These are phyloP conservation scores for Tauraco erythrolophus DNA, from an alignment of 2,113 vertebrate genomes.

Conservation along the genomic window DNA sequence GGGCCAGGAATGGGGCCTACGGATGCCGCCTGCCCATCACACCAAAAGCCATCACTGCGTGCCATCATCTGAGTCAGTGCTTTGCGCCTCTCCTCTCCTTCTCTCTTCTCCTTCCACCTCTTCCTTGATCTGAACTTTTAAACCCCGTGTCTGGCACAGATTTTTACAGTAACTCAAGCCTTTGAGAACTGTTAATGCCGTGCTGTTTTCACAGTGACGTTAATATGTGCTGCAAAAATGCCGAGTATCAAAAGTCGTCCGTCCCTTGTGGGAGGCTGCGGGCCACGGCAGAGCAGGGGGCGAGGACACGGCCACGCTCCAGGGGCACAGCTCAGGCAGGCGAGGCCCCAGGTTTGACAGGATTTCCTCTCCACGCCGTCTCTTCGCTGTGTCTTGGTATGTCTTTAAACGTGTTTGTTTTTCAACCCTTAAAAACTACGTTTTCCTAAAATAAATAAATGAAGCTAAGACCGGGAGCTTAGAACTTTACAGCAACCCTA, in stretches of 20 bases:
- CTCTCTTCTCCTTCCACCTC: not conserved
- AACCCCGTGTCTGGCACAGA: not conserved
- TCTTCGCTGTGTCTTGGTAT: not conserved
- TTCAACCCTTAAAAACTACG: constrained; percentile 17
- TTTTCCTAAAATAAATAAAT: constrained; percentile 60
- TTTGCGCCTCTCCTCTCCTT: not conserved
- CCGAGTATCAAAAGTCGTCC: not conserved
- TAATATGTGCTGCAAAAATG: not conserved
- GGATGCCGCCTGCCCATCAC: not conserved
- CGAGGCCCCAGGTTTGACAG: not conserved
- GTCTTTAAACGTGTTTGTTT: constrained; percentile 30
- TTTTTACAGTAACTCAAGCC: constrained; percentile 63
- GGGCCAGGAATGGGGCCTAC: not conserved
- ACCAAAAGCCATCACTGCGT: rapidly evolving
- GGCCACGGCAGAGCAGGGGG: not conserved
- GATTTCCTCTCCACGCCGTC: not conserved
- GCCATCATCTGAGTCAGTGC: not conserved
- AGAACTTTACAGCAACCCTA: constrained; percentile 17
- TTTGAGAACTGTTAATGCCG: not conserved
- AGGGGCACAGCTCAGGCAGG: not conserved
- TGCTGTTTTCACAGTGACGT: constrained; percentile 27
- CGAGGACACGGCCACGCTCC: not conserved
- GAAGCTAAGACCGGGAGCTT: not conserved
- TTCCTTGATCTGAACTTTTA: constrained; percentile 54
- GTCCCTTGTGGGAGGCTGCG: not conserved